Evolutionary conservation across 2,888 invertebrate genomes (phyloP), one percentile per base, ranked within the genome.

Genomic region (Eilema griseolum): DNA sequence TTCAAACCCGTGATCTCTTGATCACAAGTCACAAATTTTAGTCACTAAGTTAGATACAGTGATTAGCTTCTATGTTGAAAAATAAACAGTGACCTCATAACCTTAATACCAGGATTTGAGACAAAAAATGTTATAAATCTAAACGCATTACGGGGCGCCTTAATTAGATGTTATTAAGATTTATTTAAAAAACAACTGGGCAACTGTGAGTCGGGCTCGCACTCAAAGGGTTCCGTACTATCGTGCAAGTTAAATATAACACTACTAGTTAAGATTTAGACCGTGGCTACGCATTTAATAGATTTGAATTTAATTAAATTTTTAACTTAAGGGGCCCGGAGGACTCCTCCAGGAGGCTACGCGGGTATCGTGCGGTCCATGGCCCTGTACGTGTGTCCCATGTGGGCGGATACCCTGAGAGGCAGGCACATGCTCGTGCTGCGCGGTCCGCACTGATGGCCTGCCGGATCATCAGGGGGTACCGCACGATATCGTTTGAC

Each of bases 81-180:
- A 57, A 59, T 20, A 63, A 65, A 61, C 60, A 33, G 16, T 41
- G 12, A 31, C 28, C 20, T 60, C 26, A 28, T 33, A 61, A 52
- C 59, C 64, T 64, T 69, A 64, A 31, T 60, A 78, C 65, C 72
- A 82, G 78, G 81, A 79, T 73, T 65, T 69, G 33, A n/a, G 28
- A 4, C 62, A 63, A 74, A 70, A 81, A 76, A 61, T 31, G 61
- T 24, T 46, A 71, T 73, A 67, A 67, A 71, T 72, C 67, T 70
- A 69, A 72, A 56, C 57, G 68, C 60, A 65, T 64, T 67, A 67
- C 57, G 59, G 63, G 52, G 31, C 59, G 41, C 61, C 24, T 63
- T 71, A 72, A 62, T 74, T 61, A 79, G 74, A 76, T 56, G 68
- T 64, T 73, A 66, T 68, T 69, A 71, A 66, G 76, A 74, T 76